Conservation (phyloP, 1,140 invertebrate species). For the Diuraphis noxia region DNA sequence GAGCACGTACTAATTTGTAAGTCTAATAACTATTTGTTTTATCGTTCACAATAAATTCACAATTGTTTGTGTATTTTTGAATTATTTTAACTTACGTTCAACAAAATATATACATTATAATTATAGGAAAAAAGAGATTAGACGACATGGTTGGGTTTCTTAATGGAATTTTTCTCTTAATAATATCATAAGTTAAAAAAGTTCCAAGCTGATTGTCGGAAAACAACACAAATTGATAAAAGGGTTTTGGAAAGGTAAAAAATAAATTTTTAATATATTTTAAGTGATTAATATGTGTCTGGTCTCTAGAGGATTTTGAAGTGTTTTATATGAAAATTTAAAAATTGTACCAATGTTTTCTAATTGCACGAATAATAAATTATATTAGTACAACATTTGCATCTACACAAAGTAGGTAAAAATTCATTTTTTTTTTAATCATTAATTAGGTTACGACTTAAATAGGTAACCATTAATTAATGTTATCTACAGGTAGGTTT, state of each 20-base stretch:
- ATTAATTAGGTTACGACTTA: background rate
- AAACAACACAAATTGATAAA: conserved; percentile 24
- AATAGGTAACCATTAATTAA: background rate
- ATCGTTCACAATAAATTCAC: background rate
- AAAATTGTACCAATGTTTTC: conserved; percentile 10
- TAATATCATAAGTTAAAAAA: background rate
- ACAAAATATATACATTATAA: background rate
- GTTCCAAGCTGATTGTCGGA: background rate
- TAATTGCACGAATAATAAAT: background rate
- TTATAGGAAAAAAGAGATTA: background rate
- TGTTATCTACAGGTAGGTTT: background rate
- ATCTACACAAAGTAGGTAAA: background rate
- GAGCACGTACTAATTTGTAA: background rate
- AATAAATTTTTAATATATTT: conserved; percentile 1
- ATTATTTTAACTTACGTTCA: background rate
- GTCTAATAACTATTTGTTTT: background rate
- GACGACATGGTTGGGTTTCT: background rate
- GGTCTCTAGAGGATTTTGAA: background rate
- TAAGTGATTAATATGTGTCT: background rate
- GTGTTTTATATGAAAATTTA: background rate
- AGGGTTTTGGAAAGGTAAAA: background rate
- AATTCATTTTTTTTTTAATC: background rate
- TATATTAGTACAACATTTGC: background rate
- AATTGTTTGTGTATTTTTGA: background rate
- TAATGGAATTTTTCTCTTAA: background rate